phyloP scores from a whole-genome alignment of 2,797 vertebrate genomes.

The Toxotes lorentzi region DNA sequence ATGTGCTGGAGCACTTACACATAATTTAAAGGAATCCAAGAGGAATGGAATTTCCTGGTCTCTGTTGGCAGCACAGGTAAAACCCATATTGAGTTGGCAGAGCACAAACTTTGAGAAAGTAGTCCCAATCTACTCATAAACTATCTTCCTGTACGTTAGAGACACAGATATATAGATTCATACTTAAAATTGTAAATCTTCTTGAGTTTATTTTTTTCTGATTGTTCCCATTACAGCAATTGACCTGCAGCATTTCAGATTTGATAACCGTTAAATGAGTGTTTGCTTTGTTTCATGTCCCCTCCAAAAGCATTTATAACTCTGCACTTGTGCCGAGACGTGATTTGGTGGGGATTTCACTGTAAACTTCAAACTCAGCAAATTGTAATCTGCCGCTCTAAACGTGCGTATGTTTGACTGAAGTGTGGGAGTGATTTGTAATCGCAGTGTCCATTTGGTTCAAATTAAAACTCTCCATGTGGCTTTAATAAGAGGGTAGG shows the following conservation, averaged over 20 bases:
- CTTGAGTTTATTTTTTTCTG: not conserved
- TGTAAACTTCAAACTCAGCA: not conserved
- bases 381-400: not conserved
- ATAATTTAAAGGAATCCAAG: slow-evolving; percentile 41
- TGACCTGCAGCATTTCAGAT: not conserved
- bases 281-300: not conserved
- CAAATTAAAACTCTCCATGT: slow-evolving; percentile 19
- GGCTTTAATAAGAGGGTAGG: slow-evolving; percentile 24
- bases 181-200: not conserved
- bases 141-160: slow-evolving; percentile 1
- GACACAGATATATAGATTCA: not conserved
- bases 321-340: not conserved
- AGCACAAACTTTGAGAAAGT: slow-evolving; percentile 11
- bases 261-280: not conserved
- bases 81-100: slow-evolving; percentile 26
- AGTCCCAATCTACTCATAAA: slow-evolving; percentile 13
- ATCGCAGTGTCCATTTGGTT: slow-evolving; percentile 18
- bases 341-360: not conserved
- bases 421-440: slow-evolving; percentile 2
- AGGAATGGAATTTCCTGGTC: slow-evolving; percentile 63
- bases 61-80: slow-evolving; percentile 50
- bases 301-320: not conserved
- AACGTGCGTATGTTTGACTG: not conserved
- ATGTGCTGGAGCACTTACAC: slow-evolving; percentile 31
- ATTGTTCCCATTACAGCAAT: not conserved